These are phyloP conservation scores for Bathynomus jamesi DNA, from an alignment of 1,140 invertebrate species.

Conservation along the genomic window DNA sequence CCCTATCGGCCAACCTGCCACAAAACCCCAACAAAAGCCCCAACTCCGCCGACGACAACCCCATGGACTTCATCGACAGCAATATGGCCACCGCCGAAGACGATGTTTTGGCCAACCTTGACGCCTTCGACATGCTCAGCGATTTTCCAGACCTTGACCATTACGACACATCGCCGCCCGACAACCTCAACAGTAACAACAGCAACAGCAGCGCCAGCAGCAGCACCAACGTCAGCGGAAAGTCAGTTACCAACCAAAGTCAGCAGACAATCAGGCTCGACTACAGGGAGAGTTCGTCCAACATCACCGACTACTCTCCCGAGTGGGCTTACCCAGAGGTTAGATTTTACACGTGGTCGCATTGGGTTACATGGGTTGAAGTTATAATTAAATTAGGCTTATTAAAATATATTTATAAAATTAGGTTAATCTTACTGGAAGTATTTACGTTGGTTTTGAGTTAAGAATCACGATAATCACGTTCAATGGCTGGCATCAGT, in stretches of 20 bases:
- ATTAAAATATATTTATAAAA: no score
- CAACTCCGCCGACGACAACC: conserved; percentile 57
- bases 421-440: no score
- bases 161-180: conserved; percentile 37
- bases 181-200: conserved; percentile 34
- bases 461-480: no score
- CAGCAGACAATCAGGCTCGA: conserved; percentile 40
- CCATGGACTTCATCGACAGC: conserved; percentile 76
- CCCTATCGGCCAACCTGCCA: conserved; percentile 78
- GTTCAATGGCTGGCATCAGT: no score
- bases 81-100: conserved; percentile 62
- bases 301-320: conserved; percentile 89
- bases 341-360: conserved; percentile 21
- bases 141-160: conserved; percentile 80
- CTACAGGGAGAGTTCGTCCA: conserved; percentile 54
- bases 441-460: no score
- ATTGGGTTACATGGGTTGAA: no score
- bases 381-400: no score
- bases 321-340: conserved; percentile 96
- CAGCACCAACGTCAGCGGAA: conserved; percentile 36
- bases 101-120: conserved; percentile 85
- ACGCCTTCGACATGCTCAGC: conserved; percentile 87
- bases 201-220: conserved; percentile 42
- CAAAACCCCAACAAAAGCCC: conserved; percentile 42
- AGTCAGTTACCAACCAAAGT: conserved; percentile 32